A percentile compares a stretch with the other conserved stretches of the same genome.
These are phyloP conservation scores for Amiota mariae DNA, from an alignment of 2,888 invertebrate genomes.

Conservation along the genomic window DNA sequence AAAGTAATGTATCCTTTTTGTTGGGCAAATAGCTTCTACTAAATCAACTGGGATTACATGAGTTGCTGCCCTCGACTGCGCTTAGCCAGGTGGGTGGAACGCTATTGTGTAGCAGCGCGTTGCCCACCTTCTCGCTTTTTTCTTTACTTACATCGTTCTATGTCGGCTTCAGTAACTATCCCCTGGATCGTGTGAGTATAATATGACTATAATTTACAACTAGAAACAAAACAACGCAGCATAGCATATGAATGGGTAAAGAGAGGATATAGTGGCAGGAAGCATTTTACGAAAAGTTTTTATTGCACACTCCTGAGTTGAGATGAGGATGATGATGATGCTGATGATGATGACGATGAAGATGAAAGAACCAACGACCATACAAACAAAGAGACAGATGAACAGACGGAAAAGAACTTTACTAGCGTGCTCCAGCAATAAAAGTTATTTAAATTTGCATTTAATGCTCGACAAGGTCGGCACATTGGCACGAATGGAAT, in stretches of 20 bases:
- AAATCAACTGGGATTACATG: conserved; percentile 69
- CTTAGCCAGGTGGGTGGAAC: conserved; percentile 70
- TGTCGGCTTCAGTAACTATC: conserved; percentile 71
- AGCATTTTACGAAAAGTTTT: conserved; percentile 1
- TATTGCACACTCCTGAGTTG: conserved; percentile 17
- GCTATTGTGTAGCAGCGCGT: conserved; percentile 62
- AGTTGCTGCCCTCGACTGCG: conserved; percentile 65
- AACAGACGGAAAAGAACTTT: neutral
- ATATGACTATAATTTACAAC: conserved; percentile 58
- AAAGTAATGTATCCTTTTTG: conserved; percentile 23
- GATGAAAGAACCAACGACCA: no score
- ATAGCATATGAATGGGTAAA: neutral
- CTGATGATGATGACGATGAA: no score
- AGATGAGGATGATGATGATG: neutral
- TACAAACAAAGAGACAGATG: neutral
- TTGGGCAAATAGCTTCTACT: conserved; percentile 58
- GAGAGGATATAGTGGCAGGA: conserved; percentile 19
- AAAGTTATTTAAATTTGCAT: conserved; percentile 66
- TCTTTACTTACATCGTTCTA: conserved; percentile 65
- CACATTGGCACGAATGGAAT: neutral
- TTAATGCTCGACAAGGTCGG: conserved; percentile 60
- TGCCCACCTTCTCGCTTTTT: conserved; percentile 67
- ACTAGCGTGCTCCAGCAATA: conserved; percentile 48
- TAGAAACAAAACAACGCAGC: conserved; percentile 51
- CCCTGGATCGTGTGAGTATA: conserved; percentile 71